Evolutionary conservation across 2,888 invertebrate species (phyloP), one percentile per base, ranked within the genome.

Genomic region (Nephrocerus scutellatus): DNA sequence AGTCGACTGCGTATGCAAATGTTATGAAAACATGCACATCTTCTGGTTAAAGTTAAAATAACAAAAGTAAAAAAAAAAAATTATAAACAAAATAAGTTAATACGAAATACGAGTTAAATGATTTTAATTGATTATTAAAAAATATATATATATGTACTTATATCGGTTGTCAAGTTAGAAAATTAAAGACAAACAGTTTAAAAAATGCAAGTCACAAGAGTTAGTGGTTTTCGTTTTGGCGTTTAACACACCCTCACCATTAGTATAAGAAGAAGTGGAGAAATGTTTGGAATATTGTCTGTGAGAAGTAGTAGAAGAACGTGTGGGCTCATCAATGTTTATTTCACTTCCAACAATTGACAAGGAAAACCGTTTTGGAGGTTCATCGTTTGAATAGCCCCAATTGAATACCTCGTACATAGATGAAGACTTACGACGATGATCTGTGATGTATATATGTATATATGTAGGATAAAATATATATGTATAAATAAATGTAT

Each of bases 391-490:
- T 51, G 62, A 59, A 53, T 62, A 62, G 52, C 67, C 75, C 79
- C 79, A 79, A 74, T 79, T 76, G 70, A 80, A 78, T 60, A 80
- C 78, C 72, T 80, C 80, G 71, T 80, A 79, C 77, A 80, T 80
- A 63, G 80, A 80, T 66, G 78, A 74, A 66, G 79, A 77, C 71
- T 76, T 77, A 72, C 74, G 74, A 50, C 66, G 67, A 59, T 63
- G 64, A 63, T 63, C 65, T 62, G 12, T 35, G n/a, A 13, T 20
- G 20, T 36, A 21, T 47, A 45, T 39, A 47, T 42, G 32, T 44
- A 36, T 24, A 42, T 39, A 41, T 38, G 43, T 37, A 40, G 41
- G 40, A 39, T 48, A 45, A 42, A 43, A 42, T 44, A 38, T 23
- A 39, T 41, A 38, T 39, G 41, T 43, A n/a, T n/a, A n/a, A n/a